Evolutionary conservation across 2,888 invertebrate genomes (phyloP), one percentile per base, ranked within the genome.

Genomic region (Coelopa pilipes): DNA sequence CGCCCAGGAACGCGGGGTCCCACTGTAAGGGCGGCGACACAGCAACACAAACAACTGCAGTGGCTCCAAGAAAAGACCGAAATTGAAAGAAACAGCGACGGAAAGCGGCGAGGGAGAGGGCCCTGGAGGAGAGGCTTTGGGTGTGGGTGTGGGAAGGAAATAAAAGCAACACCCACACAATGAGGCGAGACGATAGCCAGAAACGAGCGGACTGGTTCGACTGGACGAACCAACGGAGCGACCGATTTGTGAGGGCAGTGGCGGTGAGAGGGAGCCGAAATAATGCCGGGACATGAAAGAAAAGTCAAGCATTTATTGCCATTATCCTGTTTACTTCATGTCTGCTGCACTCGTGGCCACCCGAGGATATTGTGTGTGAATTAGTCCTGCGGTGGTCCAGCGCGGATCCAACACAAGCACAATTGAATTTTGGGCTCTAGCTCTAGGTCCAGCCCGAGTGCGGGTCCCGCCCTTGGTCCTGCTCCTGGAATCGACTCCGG

Each of bases 291-390:
- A 74, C 17, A 24, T 49, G 65, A 62, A 63, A 45, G 13, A 72
- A 63, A 70, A 77, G 72, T 76, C 70, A 71, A 70, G 59, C 71
- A 70, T 83, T 85, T 85, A 85, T 85, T 83, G 83, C 82, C 83
- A 83, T 84, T 84, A 85, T 74, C 83, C 83, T 83, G 82, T 84
- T 84, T 84, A 83, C 81, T 81, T 80, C 80, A 83, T 85, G 83
- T 82, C 83, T 84, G 81, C 78, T 66, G 34, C 68, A 68, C 57
- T 47, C 11, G 21, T 49, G 45, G 49, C 7, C 66, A 50, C 74
- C 72, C 57, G 12, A 62, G 62, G 45, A 74, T 67, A 82, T 83
- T 80, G 80, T 82, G 81, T 84, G 84, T 76, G 82, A 84, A 84
- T 84, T 82, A 84, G 82, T 81, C 82, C 81, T 78, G 81, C 19